phyloP scores from a whole-genome alignment of 2,888 invertebrate genomes.

The Liodrosophila aerea region DNA sequence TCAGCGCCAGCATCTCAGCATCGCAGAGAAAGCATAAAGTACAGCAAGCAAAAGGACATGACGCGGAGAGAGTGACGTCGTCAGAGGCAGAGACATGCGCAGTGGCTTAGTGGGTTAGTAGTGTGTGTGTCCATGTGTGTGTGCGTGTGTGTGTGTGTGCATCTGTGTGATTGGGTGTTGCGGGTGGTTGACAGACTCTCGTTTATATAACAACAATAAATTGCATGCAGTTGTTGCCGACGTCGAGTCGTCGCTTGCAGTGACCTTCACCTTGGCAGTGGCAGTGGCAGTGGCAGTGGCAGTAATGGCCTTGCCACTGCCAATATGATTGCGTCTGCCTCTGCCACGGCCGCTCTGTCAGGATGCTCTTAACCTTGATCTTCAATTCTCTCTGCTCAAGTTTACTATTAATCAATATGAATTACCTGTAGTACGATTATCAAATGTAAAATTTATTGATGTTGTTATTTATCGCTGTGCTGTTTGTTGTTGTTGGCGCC shows the following conservation, averaged over 20 bases:
- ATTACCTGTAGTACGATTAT: conserved; percentile 40
- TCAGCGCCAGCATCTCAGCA: conserved; percentile 4
- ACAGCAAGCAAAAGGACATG: conserved; percentile 43
- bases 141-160: not conserved
- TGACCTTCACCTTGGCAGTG: conserved; percentile 76
- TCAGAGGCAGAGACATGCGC: conserved; percentile 53
- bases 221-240: conserved; percentile 36
- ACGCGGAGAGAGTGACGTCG: conserved; percentile 46
- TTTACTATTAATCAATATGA: conserved; percentile 5
- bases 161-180: conserved; percentile 9
- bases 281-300: conserved; percentile 28
- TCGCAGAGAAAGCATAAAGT: conserved; percentile 55
- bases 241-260: conserved; percentile 45
- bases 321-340: not conserved
- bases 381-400: conserved; percentile 40
- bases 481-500: not conserved
- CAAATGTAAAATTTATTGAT: too few species aligned
- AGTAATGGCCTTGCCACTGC: conserved; percentile 36
- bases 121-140: conserved; percentile 11
- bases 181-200: conserved; percentile 26
- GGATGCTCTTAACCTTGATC: conserved; percentile 56
- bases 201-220: conserved; percentile 74
- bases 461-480: conserved; percentile 5
- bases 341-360: not conserved
- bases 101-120: conserved; percentile 57